A percentile compares a stretch with the other conserved stretches of the same genome.
Evolutionary conservation across 2,797 vertebrate species (phyloP).

Genomic region (Eremophila alpestris): DNA sequence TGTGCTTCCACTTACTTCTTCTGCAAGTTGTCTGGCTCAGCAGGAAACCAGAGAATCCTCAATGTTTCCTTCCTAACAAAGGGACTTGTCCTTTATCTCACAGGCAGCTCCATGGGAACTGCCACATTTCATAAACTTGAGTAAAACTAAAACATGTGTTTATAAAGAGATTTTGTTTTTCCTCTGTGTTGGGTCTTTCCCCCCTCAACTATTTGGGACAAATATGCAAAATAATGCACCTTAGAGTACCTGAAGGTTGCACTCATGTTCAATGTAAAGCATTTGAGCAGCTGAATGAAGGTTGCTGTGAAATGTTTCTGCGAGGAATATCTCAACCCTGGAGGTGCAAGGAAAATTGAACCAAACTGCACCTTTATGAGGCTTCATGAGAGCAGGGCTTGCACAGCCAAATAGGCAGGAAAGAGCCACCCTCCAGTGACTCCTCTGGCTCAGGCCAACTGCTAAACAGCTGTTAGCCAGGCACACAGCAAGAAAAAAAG

Average conservation of each 20-base stretch:
- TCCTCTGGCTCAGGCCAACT: not conserved
- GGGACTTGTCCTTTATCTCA: not conserved
- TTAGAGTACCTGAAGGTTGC: not conserved
- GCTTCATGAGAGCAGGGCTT: not conserved
- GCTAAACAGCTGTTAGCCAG: not conserved
- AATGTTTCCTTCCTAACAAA: not conserved
- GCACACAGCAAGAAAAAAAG: not conserved
- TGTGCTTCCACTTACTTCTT: not conserved
- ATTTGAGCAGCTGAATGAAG: not conserved
- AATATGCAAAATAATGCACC: not conserved
- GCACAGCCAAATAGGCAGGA: not conserved
- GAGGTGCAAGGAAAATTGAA: not conserved
- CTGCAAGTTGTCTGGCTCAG: not conserved
- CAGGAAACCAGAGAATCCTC: not conserved
- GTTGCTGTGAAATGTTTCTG: not conserved
- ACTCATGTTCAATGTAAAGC: not conserved
- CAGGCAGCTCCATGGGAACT: not conserved
- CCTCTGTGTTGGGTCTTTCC: not conserved
- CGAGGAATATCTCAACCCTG: not conserved
- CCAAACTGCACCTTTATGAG: not conserved
- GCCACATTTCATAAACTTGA: not conserved
- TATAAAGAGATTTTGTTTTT: not conserved
- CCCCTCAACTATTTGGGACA: not conserved
- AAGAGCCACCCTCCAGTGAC: not conserved
- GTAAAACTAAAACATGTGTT: not conserved